Evolutionary conservation across 1,140 invertebrate genomes (phyloP).

Genomic region (Trachymyrmex cornetzi): DNA sequence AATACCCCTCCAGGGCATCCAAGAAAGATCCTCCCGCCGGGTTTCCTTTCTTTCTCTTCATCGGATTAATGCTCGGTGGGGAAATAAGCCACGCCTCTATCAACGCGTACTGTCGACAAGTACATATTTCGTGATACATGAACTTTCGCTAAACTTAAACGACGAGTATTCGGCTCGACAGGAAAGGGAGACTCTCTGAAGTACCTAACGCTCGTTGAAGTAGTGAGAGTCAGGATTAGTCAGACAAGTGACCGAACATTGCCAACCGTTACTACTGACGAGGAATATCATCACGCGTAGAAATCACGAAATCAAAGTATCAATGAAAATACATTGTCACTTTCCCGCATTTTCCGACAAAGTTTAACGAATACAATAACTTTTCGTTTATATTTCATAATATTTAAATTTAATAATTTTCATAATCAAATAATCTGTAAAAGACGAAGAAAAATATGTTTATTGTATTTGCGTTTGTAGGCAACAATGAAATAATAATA

Average conservation of each 20-base stretch:
- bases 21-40: conserved; percentile 55
- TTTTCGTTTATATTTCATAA: background rate
- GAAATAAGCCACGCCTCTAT: conserved; percentile 54
- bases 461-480: background rate
- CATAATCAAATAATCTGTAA: background rate
- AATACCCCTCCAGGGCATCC: conserved; percentile 48
- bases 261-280: conserved; percentile 35
- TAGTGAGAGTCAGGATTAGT: conserved; percentile 28
- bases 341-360: background rate
- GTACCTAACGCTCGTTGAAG: conserved; percentile 20
- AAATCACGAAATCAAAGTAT: conserved; percentile 8
- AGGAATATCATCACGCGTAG: background rate
- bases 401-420: background rate
- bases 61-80: conserved; percentile 19
- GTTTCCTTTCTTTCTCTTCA: conserved; percentile 48
- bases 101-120: conserved; percentile 17
- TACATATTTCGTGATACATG: conserved; percentile 13
- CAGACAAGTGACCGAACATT: background rate
- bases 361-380: background rate
- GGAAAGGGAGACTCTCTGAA: conserved; percentile 15
- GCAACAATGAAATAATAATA: background rate
- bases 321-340: background rate
- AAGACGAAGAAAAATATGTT: background rate
- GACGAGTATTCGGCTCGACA: background rate
- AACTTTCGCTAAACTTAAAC: conserved; percentile 19